A percentile compares a stretch with the other conserved stretches of the same genome.
Evolutionary conservation across 2,888 invertebrate genomes (phyloP).

Genomic region (Trissolcus japonicus): DNA sequence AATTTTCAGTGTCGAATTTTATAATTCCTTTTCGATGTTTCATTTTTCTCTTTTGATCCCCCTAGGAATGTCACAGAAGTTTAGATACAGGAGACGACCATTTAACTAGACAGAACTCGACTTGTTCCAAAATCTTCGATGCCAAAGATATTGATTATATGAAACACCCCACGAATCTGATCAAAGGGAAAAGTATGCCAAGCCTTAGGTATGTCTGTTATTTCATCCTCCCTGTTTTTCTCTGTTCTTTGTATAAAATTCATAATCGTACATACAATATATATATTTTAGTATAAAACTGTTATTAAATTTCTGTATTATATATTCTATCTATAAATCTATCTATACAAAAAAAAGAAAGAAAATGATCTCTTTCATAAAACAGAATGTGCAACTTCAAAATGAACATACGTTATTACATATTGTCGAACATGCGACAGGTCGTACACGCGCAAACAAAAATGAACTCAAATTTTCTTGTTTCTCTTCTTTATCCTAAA

Average conservation of each 20-base stretch:
- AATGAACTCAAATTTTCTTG: conserved; percentile 30
- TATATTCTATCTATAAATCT: not conserved
- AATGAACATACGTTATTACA: not conserved
- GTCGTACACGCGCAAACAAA: conserved; percentile 17
- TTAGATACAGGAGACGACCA: conserved; percentile 88
- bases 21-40: not conserved
- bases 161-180: conserved; percentile 82
- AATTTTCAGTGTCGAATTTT: not conserved
- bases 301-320: not conserved
- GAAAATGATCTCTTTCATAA: not conserved
- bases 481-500: conserved; percentile 37
- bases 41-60: not conserved
- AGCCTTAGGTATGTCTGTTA: conserved; percentile 86
- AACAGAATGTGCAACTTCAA: not conserved
- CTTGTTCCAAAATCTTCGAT: conserved; percentile 81
- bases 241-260: too few species aligned
- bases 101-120: conserved; percentile 84
- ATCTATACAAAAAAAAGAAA: not conserved
- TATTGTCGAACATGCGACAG: conserved; percentile 42
- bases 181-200: conserved; percentile 98
- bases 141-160: conserved; percentile 78
- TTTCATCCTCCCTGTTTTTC: not conserved
- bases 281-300: not conserved
- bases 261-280: not conserved
- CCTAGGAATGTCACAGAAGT: conserved; percentile 88